These are phyloP conservation scores for Tachysurus fulvidraco DNA, from an alignment of 2,113 vertebrate genomes.

Conservation along the genomic window DNA sequence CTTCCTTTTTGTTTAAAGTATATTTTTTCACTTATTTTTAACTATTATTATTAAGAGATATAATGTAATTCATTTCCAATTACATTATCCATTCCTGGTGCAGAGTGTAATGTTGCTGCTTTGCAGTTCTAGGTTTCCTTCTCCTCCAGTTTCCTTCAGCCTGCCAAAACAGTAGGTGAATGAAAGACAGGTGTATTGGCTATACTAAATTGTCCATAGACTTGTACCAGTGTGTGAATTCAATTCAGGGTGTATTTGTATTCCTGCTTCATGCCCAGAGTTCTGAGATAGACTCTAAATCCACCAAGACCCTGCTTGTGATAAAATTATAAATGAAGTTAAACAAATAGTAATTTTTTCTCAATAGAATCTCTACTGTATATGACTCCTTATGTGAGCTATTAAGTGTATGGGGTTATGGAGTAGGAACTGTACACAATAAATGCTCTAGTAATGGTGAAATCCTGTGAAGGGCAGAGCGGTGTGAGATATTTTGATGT, in stretches of 20 bases:
- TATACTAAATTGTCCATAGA: neutral
- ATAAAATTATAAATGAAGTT: neutral
- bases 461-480: neutral
- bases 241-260: neutral
- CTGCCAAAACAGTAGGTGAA: neutral
- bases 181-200: neutral
- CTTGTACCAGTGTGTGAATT: neutral
- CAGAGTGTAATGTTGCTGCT: neutral
- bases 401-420: neutral
- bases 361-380: neutral
- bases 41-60: neutral
- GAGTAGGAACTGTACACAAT: neutral
- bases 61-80: neutral
- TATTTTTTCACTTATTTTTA: neutral
- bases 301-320: neutral
- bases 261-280: neutral
- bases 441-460: neutral
- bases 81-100: neutral
- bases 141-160: neutral
- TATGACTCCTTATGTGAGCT: neutral
- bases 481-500: constrained; percentile 39
- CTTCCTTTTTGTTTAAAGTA: neutral
- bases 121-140: neutral
- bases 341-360: neutral
- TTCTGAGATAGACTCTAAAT: neutral